These are phyloP conservation scores for Grus americana DNA, from an alignment of 2,113 vertebrate genomes.

Conservation along the genomic window DNA sequence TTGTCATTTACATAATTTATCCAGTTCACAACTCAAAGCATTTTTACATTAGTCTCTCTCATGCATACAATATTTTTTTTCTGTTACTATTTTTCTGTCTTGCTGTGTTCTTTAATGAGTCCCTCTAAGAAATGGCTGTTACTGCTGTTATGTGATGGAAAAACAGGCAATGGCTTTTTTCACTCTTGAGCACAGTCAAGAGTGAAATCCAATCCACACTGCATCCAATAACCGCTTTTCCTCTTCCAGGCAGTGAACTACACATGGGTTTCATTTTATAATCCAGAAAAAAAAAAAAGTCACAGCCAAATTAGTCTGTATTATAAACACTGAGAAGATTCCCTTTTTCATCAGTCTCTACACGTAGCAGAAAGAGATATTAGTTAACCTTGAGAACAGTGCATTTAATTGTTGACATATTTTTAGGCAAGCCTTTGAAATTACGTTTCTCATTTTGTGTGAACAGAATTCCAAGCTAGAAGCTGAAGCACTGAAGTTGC, in stretches of 20 bases:
- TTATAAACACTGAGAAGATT: not conserved
- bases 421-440: not conserved
- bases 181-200: not conserved
- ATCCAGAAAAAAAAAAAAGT: not conserved
- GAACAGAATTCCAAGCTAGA: not conserved
- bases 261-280: not conserved
- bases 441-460: not conserved
- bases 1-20: not conserved
- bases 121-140: not conserved
- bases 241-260: not conserved
- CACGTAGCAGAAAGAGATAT: not conserved
- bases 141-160: not conserved
- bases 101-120: not conserved
- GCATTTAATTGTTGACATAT: not conserved
- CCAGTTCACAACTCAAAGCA: not conserved
- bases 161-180: not conserved
- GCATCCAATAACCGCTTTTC: not conserved
- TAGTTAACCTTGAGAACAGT: not conserved
- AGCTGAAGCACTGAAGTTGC: not conserved
- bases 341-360: not conserved
- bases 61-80: not conserved
- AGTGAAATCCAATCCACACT: not conserved
- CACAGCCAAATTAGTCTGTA: not conserved
- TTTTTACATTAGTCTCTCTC: not conserved
- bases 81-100: not conserved